Evolutionary conservation across 2,113 vertebrate genomes (phyloP), one percentile per base, ranked within the genome.

Genomic region (Bujurquina vittata): DNA sequence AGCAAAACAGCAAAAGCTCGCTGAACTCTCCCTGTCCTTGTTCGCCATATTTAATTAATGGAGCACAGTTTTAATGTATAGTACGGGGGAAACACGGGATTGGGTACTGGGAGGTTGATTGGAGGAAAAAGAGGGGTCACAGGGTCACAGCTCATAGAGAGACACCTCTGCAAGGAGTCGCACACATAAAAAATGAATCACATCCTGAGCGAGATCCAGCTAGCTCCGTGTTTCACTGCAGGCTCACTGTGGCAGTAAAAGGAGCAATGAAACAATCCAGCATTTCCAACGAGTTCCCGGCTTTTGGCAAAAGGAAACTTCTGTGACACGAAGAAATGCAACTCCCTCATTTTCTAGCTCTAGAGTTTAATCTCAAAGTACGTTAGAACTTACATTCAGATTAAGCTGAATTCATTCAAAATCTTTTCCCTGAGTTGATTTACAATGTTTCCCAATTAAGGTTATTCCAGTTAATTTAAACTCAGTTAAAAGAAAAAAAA

Each of bases 31-130:
- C 67, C 57, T 86, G 88, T 92, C 90, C 91, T 92, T 76, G 84
- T 80, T 78, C 11, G 7, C 62, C 89, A 92, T 93, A 87, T 94
- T 94, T 94, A 90, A 93, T 93, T 86, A 74, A 94, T 94, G 87
- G 8, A 11, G 29, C 7, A n/a, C 81, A 69, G 62, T 29, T 61
- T 62, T 73, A 81, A 89, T 86, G 87, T 91, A 92, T 92, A 75
- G 82, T 62, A 81, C 90, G 84, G 79, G 91, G 76, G 35, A 52
- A 33, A 61, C 88, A 82, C 40, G 29, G 22, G 23, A 69, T 55
- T 40, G 77, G 63, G 63, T 58, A 63, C 3, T 0, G 49, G 43
- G 79, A 73, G 60, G 84, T 56, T 81, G 73, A 87, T 75, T 76
- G 72, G 85, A 85, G 89, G 89, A 46, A 89, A 89, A 58, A 31